A percentile compares a stretch with the other conserved stretches of the same genome.
Evolutionary conservation across 2,797 vertebrate species (phyloP).

Genomic region (Sebastes paucispinis): DNA sequence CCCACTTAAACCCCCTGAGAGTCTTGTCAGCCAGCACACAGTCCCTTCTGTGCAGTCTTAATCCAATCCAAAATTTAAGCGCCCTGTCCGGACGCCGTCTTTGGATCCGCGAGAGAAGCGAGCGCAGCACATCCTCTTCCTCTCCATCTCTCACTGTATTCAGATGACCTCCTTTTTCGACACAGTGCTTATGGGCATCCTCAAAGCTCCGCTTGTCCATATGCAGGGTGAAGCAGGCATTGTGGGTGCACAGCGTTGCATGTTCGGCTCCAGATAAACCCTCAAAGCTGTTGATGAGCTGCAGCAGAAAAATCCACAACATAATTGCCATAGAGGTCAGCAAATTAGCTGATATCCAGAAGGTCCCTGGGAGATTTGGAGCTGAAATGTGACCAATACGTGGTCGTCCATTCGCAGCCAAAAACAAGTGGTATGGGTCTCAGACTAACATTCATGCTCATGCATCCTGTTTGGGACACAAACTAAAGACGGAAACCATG

Average conservation of each 20-base stretch:
- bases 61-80: conserved; percentile 75
- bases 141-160: conserved; percentile 65
- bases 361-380: background rate
- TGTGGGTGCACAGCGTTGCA: conserved; percentile 63
- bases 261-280: conserved; percentile 19
- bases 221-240: conserved; percentile 76
- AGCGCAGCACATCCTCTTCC: conserved; percentile 61
- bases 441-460: conserved; percentile 45
- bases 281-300: conserved; percentile 34
- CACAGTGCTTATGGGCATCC: conserved; percentile 56
- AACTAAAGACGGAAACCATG: conserved; percentile 73
- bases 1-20: conserved; percentile 80
- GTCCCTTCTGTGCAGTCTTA: conserved; percentile 56
- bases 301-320: conserved; percentile 65
- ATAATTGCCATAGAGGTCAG: conserved; percentile 41
- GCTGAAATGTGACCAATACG: conserved; percentile 22
- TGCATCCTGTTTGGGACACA: conserved; percentile 76
- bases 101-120: conserved; percentile 45
- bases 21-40: conserved; percentile 43
- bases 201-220: conserved; percentile 46
- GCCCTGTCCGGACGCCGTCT: background rate
- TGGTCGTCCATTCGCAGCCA: conserved; percentile 35
- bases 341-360: conserved; percentile 6
- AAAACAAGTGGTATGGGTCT: conserved; percentile 36
- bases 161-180: conserved; percentile 75